Conservation (phyloP, 2,113 vertebrate species). For the Periophthalmodon schlosseri region DNA sequence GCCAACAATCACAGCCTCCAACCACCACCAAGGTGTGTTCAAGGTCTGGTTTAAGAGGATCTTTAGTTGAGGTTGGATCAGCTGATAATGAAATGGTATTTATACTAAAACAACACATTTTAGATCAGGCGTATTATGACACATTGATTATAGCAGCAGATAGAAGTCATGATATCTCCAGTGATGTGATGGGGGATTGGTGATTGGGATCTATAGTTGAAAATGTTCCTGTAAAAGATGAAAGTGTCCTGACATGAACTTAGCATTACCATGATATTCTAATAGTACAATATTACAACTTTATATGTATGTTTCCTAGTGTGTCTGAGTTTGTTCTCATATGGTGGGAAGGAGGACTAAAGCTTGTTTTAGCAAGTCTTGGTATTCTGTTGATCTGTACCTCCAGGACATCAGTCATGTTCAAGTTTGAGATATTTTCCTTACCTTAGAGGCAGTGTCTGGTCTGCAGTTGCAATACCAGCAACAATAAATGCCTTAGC, state of each 20-base stretch:
- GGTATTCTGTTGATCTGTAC: constrained; percentile 60
- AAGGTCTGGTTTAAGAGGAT: constrained; percentile 37
- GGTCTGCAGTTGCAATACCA: constrained; percentile 42
- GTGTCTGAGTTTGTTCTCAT: constrained; percentile 60
- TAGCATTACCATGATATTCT: constrained; percentile 31
- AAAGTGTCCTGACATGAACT: constrained; percentile 60
- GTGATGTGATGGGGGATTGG: constrained; percentile 36
- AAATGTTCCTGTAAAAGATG: constrained; percentile 53
- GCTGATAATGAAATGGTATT: constrained; percentile 44
- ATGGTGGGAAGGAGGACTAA: constrained; percentile 54
- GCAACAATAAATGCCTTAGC: constrained; percentile 51
- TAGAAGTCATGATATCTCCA: constrained; percentile 46
- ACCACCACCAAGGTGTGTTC: constrained; percentile 47
- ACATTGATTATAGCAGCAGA: constrained; percentile 58
- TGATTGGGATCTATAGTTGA: constrained; percentile 40
- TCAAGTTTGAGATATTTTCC: constrained; percentile 51
- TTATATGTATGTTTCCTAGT: constrained; percentile 45
- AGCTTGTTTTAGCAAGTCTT: constrained; percentile 72
- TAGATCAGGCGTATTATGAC: constrained; percentile 55
- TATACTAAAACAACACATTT: constrained; percentile 48
- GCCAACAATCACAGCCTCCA: constrained; percentile 70
- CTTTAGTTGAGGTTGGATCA: constrained; percentile 41
- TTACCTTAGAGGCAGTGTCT: constrained; percentile 66
- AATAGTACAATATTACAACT: constrained; percentile 17
- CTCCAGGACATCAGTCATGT: constrained; percentile 62